These are phyloP conservation scores for Halcyon chelicuti DNA, from an alignment of 2,797 vertebrate species.

Conservation along the genomic window DNA sequence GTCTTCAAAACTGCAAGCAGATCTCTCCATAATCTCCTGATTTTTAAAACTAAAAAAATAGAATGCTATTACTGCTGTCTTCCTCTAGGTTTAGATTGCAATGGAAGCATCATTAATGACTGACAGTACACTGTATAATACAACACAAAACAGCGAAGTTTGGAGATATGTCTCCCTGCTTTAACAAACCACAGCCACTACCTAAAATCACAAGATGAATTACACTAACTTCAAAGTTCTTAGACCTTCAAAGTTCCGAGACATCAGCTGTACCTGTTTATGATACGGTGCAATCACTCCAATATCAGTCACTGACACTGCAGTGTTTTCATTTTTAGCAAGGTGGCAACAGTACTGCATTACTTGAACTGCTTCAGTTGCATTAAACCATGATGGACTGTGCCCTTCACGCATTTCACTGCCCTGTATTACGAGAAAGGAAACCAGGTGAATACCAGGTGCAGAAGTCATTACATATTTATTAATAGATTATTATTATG, in stretches of 20 bases:
- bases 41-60: neutral
- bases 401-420: conserved; percentile 89
- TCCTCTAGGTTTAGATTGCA: neutral
- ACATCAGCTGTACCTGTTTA: conserved; percentile 86
- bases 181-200: neutral
- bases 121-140: neutral
- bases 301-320: conserved; percentile 83
- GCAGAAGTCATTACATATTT: neutral
- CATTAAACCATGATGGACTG: conserved; percentile 96
- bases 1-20: neutral
- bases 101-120: neutral
- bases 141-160: neutral
- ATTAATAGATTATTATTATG: neutral
- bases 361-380: conserved; percentile 91
- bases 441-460: neutral
- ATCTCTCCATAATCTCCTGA: neutral
- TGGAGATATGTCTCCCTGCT: neutral
- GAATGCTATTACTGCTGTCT: neutral
- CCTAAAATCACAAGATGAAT: neutral
- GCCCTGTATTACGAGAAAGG: conserved; percentile 78
- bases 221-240: neutral
- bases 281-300: conserved; percentile 93
- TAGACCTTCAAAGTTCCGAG: neutral
- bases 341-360: conserved; percentile 94
- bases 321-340: conserved; percentile 82